A percentile compares a stretch with the other conserved stretches of the same genome.
Evolutionary conservation across 2,797 vertebrate species (phyloP).

Genomic region (Sarcophilus harrisii): DNA sequence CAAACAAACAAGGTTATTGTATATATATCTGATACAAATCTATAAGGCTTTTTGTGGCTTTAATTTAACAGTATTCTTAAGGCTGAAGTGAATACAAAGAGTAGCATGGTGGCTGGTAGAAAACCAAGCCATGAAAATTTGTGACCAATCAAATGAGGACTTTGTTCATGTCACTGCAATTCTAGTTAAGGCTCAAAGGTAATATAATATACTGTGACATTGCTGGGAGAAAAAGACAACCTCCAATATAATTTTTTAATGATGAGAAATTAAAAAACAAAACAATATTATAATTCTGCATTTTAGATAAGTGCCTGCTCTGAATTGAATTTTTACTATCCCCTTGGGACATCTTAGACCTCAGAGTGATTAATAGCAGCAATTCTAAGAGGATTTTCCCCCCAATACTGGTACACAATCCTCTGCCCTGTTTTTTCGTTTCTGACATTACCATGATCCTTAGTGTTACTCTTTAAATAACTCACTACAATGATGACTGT

Average conservation of each 20-base stretch:
- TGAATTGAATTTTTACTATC: slow-evolving; percentile 16
- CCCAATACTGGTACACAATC: slow-evolving; percentile 26
- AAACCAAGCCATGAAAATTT: not conserved
- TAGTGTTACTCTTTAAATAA: slow-evolving; percentile 55
- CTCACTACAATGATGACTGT: slow-evolving; percentile 22
- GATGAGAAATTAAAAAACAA: slow-evolving; percentile 42
- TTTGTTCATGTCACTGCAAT: slow-evolving; percentile 51
- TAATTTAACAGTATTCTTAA: not conserved
- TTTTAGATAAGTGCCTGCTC: not conserved
- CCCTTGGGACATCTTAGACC: slow-evolving; percentile 52
- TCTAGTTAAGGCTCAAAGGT: not conserved
- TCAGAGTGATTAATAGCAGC: slow-evolving; percentile 70
- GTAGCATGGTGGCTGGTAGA: not conserved
- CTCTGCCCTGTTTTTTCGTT: slow-evolving; percentile 61
- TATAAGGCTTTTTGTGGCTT: slow-evolving; percentile 10
- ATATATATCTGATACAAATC: slow-evolving; percentile 1
- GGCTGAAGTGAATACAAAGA: not conserved
- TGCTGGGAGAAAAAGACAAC: not conserved
- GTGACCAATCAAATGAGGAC: slow-evolving; percentile 13
- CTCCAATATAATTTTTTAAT: not conserved
- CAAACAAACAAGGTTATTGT: slow-evolving; percentile 24
- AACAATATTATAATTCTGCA: slow-evolving; percentile 43
- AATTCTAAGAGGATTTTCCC: slow-evolving; percentile 11
- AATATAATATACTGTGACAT: not conserved
- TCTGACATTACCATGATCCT: slow-evolving; percentile 30